Conservation (phyloP, 2,113 vertebrate species). For the Lathamus discolor region DNA sequence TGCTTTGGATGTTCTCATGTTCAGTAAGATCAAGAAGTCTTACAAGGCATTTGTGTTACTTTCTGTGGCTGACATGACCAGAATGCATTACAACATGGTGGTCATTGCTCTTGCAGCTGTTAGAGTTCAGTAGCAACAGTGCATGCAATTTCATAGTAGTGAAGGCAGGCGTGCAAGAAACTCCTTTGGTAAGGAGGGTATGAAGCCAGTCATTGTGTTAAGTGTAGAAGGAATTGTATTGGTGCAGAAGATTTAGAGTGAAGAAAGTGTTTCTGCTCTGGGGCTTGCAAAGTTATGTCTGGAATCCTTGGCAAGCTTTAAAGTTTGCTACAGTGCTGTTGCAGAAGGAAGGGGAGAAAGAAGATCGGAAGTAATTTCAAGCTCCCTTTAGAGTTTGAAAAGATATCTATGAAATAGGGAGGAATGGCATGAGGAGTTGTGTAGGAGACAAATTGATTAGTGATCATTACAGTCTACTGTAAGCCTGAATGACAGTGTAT, state of each 20-base stretch:
- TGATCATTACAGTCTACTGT: background rate
- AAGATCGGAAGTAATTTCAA: background rate
- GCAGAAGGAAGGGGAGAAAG: background rate
- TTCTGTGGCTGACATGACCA: background rate
- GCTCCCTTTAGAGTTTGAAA: background rate
- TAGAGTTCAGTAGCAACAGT: background rate
- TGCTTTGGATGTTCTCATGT: background rate
- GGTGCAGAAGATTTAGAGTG: background rate
- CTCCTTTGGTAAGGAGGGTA: background rate
- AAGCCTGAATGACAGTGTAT: background rate
- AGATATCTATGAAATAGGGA: background rate
- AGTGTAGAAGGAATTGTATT: background rate
- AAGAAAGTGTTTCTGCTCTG: fast-evolving
- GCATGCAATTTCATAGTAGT: background rate
- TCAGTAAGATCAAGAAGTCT: too few species aligned
- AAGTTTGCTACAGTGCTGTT: background rate
- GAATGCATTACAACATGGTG: fast-evolving
- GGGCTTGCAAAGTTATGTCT: background rate
- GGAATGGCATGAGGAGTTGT: background rate
- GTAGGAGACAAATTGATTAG: background rate
- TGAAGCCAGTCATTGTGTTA: background rate
- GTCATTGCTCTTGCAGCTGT: background rate
- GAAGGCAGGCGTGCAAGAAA: background rate
- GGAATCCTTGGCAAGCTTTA: background rate
- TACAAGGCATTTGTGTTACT: background rate